Evolutionary conservation across 64 coral and sea anemone species (phyloP).

Genomic region (Anthopleura sola): DNA sequence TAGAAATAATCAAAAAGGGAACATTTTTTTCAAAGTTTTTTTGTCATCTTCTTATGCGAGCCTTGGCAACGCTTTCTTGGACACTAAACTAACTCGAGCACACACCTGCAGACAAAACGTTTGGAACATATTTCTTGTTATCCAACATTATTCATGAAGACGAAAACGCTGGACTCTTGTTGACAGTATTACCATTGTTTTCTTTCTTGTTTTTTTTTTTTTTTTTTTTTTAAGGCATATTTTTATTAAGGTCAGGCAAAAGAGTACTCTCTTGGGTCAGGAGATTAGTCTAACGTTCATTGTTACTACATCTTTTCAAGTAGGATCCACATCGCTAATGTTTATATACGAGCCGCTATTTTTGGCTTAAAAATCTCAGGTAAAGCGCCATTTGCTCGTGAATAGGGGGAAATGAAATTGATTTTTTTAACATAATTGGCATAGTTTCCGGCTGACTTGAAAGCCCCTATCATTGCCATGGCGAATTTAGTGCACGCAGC

Average conservation of each 20-base stretch:
- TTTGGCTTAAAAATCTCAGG: neutral
- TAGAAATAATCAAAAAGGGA: neutral
- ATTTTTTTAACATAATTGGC: neutral
- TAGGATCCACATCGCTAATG: neutral
- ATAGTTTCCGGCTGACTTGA: neutral
- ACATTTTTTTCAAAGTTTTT: neutral
- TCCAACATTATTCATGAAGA: neutral
- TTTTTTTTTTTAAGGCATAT: neutral
- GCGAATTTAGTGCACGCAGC: neutral
- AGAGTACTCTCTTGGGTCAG: too few species aligned
- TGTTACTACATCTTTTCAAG: neutral
- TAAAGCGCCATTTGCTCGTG: neutral
- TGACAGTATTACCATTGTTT: neutral
- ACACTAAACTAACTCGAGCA: neutral
- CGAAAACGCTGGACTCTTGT: neutral
- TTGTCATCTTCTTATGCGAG: neutral
- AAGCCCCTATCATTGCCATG: neutral
- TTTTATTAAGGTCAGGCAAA: neutral
- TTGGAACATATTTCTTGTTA: neutral
- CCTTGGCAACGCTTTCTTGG: neutral
- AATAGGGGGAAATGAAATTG: neutral
- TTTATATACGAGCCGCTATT: neutral
- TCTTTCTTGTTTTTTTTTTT: neutral
- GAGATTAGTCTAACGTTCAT: neutral
- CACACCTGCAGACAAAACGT: too few species aligned